These are phyloP conservation scores for Daphoenositta chrysoptera DNA, from an alignment of 2,113 vertebrate species.

Conservation along the genomic window DNA sequence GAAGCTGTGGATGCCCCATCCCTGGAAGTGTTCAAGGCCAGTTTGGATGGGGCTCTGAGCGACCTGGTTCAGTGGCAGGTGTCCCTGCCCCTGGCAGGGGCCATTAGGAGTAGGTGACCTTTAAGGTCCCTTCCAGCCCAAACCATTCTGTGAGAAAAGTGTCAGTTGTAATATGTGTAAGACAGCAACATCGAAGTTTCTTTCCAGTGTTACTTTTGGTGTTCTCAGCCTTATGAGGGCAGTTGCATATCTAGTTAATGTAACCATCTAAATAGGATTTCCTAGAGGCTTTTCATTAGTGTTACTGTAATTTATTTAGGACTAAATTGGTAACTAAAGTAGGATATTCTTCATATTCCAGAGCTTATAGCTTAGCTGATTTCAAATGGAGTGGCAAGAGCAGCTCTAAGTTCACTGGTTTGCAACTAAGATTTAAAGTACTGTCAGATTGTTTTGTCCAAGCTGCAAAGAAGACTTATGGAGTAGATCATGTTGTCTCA, in stretches of 20 bases:
- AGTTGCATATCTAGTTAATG: not conserved
- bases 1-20: not conserved
- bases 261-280: not conserved
- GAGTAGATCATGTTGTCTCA: not conserved
- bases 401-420: not conserved
- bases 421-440: not conserved
- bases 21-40: not conserved
- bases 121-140: not conserved
- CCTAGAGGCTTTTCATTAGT: not conserved
- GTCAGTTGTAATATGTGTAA: accelerated
- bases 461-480: not conserved
- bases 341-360: not conserved
- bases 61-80: accelerated
- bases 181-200: not conserved
- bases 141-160: not conserved
- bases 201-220: not conserved
- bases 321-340: not conserved
- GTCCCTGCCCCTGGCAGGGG: not conserved
- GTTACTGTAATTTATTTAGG: not conserved
- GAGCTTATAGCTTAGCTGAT: not conserved
- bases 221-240: not conserved
- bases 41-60: not conserved
- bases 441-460: not conserved
- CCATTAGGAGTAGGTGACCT: accelerated
- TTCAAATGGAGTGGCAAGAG: not conserved